Percentiles rank a stretch among this genome's conserved stretches.
phyloP scores from a whole-genome alignment of 2,797 vertebrate genomes.

The Sebastes miniatus region DNA sequence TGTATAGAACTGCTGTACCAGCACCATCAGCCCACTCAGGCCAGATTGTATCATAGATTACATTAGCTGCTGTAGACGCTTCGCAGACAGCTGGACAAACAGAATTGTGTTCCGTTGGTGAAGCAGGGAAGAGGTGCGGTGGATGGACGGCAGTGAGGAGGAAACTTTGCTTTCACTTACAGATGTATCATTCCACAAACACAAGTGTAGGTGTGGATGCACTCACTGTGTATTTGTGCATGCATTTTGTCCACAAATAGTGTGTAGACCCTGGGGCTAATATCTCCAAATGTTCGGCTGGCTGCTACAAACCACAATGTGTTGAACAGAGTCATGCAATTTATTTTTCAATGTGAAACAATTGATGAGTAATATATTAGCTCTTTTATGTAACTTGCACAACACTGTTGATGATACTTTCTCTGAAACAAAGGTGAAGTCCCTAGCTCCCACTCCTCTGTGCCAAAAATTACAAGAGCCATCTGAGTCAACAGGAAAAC shows the following conservation, averaged over 20 bases:
- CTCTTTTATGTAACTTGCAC: not conserved
- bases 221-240: not conserved
- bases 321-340: not conserved
- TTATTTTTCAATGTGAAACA: not conserved
- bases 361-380: not conserved
- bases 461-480: not conserved
- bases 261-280: not conserved
- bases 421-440: not conserved
- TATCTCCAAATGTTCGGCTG: not conserved
- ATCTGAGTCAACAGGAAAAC: not conserved
- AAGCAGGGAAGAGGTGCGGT: not conserved
- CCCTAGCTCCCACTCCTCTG: not conserved
- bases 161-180: constrained; percentile 5
- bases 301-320: not conserved
- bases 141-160: not conserved
- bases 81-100: constrained; percentile 40
- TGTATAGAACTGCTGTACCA: constrained; percentile 49
- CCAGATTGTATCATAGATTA: constrained; percentile 63
- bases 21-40: constrained; percentile 55
- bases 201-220: not conserved
- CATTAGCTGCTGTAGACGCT: constrained; percentile 58
- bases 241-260: not conserved
- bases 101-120: constrained; percentile 15
- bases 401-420: not conserved
- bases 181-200: not conserved